Conservation (phyloP, 1,140 invertebrate species). For the Meloidogyne floridensis region DNA sequence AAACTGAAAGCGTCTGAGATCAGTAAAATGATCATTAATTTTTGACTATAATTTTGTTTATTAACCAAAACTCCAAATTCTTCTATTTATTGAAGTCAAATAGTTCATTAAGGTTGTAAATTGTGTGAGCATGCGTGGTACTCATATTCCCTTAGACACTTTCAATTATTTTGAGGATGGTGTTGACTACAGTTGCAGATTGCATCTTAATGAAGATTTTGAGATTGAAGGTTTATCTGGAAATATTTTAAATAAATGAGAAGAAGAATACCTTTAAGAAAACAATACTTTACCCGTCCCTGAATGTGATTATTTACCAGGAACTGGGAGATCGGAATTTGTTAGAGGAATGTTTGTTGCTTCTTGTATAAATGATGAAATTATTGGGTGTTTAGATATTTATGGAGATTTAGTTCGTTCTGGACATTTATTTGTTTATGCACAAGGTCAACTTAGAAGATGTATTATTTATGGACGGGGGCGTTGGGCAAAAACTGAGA, state of each 20-base stretch:
- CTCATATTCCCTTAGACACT: constrained; percentile 41
- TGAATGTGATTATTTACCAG: constrained; percentile 45
- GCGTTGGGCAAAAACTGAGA: constrained; percentile 48
- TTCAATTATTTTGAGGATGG: constrained; percentile 45
- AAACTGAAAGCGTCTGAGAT: no score
- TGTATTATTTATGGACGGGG: constrained; percentile 46
- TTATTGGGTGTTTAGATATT: constrained; percentile 48
- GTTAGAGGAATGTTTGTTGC: constrained; percentile 34
- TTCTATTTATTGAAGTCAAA: background rate
- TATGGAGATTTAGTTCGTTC: constrained; percentile 44
- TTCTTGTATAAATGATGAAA: constrained; percentile 40
- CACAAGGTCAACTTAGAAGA: constrained; percentile 26
- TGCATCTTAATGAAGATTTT: constrained; percentile 33
- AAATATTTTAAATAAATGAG: background rate
- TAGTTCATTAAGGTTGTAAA: constrained; percentile 41
- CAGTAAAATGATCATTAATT: no score
- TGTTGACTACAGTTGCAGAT: constrained; percentile 31
- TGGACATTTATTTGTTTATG: constrained; percentile 46
- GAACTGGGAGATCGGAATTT: constrained; percentile 44
- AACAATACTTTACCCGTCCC: constrained; percentile 8
- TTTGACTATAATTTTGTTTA: no score
- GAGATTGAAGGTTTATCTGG: background rate
- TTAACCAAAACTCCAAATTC: no score
- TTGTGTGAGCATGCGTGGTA: constrained; percentile 43
- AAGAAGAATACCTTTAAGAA: background rate